Conservation (phyloP, 2,888 invertebrate genomes). For the Nycteola revayana region DNA sequence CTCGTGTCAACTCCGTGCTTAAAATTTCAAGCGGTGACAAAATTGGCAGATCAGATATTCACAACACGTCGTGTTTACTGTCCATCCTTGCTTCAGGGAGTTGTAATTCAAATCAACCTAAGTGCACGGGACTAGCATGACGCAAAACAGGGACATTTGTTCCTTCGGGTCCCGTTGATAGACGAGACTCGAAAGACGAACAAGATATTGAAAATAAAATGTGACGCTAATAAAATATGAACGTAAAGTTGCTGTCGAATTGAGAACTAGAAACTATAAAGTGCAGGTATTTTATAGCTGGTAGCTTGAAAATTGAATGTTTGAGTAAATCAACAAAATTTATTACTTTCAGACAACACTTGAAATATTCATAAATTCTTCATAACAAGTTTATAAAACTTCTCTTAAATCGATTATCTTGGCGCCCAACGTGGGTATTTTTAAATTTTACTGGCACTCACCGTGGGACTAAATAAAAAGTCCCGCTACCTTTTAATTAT, state of each 20-base stretch:
- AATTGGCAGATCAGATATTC: constrained; percentile 33
- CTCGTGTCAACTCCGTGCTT: constrained; percentile 14
- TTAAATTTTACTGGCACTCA: background rate
- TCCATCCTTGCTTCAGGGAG: constrained; percentile 36
- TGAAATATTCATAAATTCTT: too few relatives aligned
- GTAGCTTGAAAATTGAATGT: too few relatives aligned
- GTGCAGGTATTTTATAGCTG: too few relatives aligned
- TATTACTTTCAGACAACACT: too few relatives aligned
- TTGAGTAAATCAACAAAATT: too few relatives aligned
- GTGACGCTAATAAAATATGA: too few relatives aligned
- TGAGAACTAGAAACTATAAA: too few relatives aligned
- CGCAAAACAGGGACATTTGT: constrained; percentile 33
- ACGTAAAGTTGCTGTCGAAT: too few relatives aligned
- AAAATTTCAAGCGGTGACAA: constrained; percentile 25
- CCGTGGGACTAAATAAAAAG: constrained; percentile 7
- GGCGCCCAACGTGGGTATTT: constrained; percentile 12
- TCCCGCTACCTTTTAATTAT: too few relatives aligned
- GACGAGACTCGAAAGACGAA: constrained; percentile 14
- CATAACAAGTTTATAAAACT: too few relatives aligned
- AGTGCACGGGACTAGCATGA: constrained; percentile 34
- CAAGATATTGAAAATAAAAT: constrained; percentile 30
- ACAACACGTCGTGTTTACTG: constrained; percentile 44
- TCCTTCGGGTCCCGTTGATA: constrained; percentile 27
- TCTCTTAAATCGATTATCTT: too few relatives aligned
- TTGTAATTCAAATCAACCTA: constrained; percentile 51